phyloP scores from a whole-genome alignment of 2,113 vertebrate species.

The Meles meles region DNA sequence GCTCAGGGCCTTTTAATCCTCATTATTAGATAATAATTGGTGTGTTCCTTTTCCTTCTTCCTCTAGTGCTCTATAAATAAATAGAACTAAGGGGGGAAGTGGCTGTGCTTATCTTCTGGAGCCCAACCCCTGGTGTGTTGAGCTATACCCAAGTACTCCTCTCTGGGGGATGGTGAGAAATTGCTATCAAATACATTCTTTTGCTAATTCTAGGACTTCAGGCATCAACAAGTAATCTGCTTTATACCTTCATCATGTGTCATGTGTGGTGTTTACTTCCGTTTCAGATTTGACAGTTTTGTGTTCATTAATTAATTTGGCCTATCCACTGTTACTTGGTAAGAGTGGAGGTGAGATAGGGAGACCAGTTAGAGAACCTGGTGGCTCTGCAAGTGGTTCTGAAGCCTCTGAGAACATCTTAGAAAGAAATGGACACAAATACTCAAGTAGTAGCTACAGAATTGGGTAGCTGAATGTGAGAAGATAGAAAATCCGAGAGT shows the following conservation, averaged over 20 bases:
- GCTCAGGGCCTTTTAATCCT: neutral
- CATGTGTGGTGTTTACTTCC: neutral
- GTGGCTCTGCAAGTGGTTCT: neutral
- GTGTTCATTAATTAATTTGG: neutral
- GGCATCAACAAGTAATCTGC: neutral
- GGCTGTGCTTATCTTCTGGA: neutral
- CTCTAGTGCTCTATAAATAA: neutral
- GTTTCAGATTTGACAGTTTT: neutral
- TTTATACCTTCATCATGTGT: neutral
- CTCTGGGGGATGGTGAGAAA: neutral
- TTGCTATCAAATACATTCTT: neutral
- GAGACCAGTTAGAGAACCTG: neutral
- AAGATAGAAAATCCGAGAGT: neutral
- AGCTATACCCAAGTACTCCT: neutral
- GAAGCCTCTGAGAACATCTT: neutral
- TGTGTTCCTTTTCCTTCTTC: neutral
- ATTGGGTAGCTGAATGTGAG: neutral
- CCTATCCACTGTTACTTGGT: neutral
- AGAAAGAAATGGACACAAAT: neutral
- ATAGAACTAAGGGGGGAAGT: accelerated
- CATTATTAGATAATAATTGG: neutral
- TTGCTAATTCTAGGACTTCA: neutral
- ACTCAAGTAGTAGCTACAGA: neutral
- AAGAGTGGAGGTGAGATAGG: neutral
- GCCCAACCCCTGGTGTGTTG: neutral